These are phyloP conservation scores for Dreissena polymorpha DNA, from an alignment of 1,140 invertebrate genomes.

Conservation along the genomic window DNA sequence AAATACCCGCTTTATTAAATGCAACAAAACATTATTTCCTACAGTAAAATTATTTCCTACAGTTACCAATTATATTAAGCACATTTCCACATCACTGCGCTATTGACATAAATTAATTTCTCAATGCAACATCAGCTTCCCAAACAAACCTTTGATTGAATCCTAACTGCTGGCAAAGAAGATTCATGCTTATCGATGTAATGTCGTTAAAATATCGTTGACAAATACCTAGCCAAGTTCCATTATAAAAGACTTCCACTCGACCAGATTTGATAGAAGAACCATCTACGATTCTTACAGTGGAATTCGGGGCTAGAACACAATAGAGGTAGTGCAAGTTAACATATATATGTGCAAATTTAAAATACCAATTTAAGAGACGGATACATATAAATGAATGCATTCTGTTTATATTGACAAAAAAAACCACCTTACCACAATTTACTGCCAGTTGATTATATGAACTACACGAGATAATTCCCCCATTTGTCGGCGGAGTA, in stretches of 20 bases:
- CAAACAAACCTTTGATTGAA: constrained; percentile 3
- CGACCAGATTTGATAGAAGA: constrained; percentile 13
- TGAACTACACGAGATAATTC: too few species aligned
- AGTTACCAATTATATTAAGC: too few species aligned
- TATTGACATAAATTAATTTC: background rate
- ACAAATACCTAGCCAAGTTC: constrained; percentile 13
- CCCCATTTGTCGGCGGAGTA: background rate
- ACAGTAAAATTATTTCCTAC: too few species aligned
- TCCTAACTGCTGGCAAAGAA: constrained; percentile 21
- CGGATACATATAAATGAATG: too few species aligned
- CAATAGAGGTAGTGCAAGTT: too few species aligned
- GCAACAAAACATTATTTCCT: too few species aligned
- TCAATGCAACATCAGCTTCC: background rate
- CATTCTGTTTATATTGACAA: too few species aligned
- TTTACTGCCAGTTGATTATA: too few species aligned
- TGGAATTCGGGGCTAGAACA: constrained; percentile 1
- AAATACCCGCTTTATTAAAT: too few species aligned
- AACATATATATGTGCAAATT: too few species aligned
- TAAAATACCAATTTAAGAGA: too few species aligned
- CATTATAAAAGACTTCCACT: constrained; percentile 3
- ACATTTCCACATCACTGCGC: background rate
- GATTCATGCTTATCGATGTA: background rate
- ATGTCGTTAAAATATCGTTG: background rate
- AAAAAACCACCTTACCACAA: too few species aligned
- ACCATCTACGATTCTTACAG: constrained; percentile 6